Percentiles rank a stretch among this genome's conserved stretches.
phyloP scores from a whole-genome alignment of 2,797 vertebrate genomes.

The Bryconaethiops microstoma region DNA sequence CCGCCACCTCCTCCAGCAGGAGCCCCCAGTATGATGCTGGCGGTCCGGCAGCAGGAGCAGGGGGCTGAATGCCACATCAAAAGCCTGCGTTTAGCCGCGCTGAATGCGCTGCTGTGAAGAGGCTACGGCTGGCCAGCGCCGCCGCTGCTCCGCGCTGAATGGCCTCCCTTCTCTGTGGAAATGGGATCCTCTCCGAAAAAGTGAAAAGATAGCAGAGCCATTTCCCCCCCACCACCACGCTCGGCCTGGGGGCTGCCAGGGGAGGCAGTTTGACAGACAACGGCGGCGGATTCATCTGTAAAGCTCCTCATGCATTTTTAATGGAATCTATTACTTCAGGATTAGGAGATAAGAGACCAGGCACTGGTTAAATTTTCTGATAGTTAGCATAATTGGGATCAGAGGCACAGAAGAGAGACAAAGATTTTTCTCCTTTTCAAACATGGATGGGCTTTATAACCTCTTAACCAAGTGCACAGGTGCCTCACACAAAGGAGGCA shows the following conservation, averaged over 20 bases:
- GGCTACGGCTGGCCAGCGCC: conserved; percentile 30
- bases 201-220: conserved; percentile 54
- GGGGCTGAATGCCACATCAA: conserved; percentile 44
- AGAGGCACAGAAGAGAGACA: conserved; percentile 69
- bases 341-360: conserved; percentile 80
- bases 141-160: neutral
- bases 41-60: conserved; percentile 40
- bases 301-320: conserved; percentile 81
- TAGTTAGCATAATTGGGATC: conserved; percentile 84
- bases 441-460: conserved; percentile 35
- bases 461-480: conserved; percentile 46
- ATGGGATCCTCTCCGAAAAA: conserved; percentile 52
- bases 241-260: conserved; percentile 26
- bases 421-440: conserved; percentile 62
- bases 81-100: conserved; percentile 39
- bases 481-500: conserved; percentile 22
- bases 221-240: conserved; percentile 10
- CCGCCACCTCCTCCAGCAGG: conserved; percentile 49
- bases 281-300: conserved; percentile 53
- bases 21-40: conserved; percentile 45
- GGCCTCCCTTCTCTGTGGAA: conserved; percentile 45
- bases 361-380: conserved; percentile 82
- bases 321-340: conserved; percentile 86
- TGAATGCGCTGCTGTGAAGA: conserved; percentile 17
- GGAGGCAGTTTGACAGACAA: conserved; percentile 55